Percentiles rank a stretch among this genome's conserved stretches.
phyloP scores from a whole-genome alignment of 2,888 invertebrate species.

The Brachynemurus nebulosus region DNA sequence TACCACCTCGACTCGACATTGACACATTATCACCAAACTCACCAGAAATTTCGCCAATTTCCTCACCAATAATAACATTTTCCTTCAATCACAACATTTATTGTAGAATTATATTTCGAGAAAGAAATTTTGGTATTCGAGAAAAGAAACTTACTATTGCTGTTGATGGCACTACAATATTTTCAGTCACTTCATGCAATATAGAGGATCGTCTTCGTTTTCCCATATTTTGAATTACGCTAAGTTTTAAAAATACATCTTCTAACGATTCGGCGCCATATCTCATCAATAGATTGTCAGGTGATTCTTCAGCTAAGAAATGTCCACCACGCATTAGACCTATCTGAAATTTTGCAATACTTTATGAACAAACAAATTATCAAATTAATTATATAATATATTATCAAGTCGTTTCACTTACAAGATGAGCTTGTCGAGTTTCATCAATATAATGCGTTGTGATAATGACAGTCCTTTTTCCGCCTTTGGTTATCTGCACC shows the following conservation, averaged over 20 bases:
- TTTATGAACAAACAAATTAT: not conserved
- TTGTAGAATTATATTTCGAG: too few relatives aligned
- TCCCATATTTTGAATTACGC: conserved; percentile 68
- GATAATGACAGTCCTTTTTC: conserved; percentile 67
- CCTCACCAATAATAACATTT: conserved; percentile 42
- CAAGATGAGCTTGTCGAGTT: conserved; percentile 67
- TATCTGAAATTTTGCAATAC: conserved; percentile 38
- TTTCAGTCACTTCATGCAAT: conserved; percentile 57
- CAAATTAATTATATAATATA: not conserved
- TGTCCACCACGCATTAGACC: conserved; percentile 72
- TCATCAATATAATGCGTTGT: conserved; percentile 84
- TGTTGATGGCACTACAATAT: conserved; percentile 48
- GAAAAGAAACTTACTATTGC: conserved; percentile 33
- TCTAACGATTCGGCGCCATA: conserved; percentile 62
- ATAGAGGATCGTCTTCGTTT: conserved; percentile 69
- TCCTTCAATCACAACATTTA: too few relatives aligned
- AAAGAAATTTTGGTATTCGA: too few relatives aligned
- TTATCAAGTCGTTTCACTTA: conserved; percentile 32
- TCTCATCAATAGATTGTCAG: conserved; percentile 51
- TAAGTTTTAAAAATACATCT: conserved; percentile 68
- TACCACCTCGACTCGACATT: conserved; percentile 52
- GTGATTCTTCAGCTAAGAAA: conserved; percentile 74
- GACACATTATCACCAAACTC: conserved; percentile 80
- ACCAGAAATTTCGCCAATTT: conserved; percentile 65
- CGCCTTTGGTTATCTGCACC: conserved; percentile 60